Conservation (phyloP, 2,113 vertebrate genomes). For the Phyllopteryx taeniolatus region DNA sequence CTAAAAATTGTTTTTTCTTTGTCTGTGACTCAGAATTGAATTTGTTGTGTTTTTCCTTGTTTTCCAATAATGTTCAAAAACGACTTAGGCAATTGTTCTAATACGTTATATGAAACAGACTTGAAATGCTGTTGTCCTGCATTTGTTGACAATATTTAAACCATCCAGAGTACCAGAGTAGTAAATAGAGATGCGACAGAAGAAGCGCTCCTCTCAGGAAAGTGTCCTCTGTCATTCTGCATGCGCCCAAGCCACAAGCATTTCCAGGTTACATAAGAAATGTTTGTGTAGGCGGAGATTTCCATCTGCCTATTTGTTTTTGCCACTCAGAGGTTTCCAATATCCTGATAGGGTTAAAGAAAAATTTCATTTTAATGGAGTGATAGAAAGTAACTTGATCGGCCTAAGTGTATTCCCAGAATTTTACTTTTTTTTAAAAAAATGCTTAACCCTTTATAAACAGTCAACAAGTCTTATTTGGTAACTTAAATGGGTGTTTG, state of each 20-base stretch:
- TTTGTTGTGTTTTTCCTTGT: neutral
- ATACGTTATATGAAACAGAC: neutral
- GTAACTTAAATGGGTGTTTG: neutral
- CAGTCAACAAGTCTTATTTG: neutral
- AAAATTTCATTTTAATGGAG: slow-evolving; percentile 21
- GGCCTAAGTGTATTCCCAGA: slow-evolving; percentile 45
- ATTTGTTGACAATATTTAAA: neutral
- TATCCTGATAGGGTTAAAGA: slow-evolving; percentile 35
- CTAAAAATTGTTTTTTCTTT: neutral
- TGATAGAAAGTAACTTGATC: slow-evolving; percentile 31
- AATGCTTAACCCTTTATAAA: neutral
- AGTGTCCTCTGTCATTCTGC: slow-evolving; percentile 29
- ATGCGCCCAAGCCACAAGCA: slow-evolving; percentile 44
- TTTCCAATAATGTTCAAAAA: neutral
- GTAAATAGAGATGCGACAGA: slow-evolving; percentile 3
- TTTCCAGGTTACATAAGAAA: slow-evolving; percentile 56
- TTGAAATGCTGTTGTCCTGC: neutral
- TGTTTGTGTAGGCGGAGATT: slow-evolving; percentile 21
- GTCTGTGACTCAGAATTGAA: neutral
- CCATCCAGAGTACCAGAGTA: too few relatives aligned
- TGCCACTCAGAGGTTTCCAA: slow-evolving; percentile 45
- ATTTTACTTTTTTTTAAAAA: slow-evolving; percentile 36
- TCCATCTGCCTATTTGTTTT: slow-evolving; percentile 36
- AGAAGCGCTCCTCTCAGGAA: slow-evolving; percentile 22
- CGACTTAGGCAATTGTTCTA: neutral